Percentiles rank a stretch among this genome's conserved stretches.
These are phyloP conservation scores for Ageneiosus marmoratus DNA, from an alignment of 2,113 vertebrate species.

Conservation along the genomic window DNA sequence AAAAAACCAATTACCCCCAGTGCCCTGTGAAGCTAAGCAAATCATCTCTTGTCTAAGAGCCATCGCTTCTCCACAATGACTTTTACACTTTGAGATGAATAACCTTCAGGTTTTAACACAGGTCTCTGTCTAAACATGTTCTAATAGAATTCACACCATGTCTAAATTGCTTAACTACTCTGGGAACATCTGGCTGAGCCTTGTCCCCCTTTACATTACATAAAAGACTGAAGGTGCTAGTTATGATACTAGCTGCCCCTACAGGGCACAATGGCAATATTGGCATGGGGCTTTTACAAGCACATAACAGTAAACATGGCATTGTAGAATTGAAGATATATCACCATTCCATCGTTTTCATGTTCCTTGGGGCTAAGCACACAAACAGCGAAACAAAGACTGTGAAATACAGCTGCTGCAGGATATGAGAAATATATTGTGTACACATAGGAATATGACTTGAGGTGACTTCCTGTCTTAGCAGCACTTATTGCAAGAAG, in stretches of 20 bases:
- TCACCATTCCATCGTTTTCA: not conserved
- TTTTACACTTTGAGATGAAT: conserved; percentile 45
- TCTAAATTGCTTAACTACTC: conserved; percentile 37
- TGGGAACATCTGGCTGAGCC: conserved; percentile 24
- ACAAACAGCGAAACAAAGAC: not conserved
- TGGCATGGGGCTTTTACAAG: conserved; percentile 12
- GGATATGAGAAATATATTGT: not conserved
- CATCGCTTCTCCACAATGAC: conserved; percentile 30
- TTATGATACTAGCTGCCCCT: conserved; percentile 22
- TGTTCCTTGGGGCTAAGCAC: conserved; percentile 1
- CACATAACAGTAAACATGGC: conserved; percentile 19
- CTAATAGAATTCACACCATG: conserved; percentile 45
- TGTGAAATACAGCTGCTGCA: not conserved
- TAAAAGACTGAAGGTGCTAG: conserved; percentile 11
- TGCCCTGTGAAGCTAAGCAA: conserved; percentile 43
- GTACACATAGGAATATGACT: not conserved
- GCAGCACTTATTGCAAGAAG: not conserved
- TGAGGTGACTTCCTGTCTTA: conserved; percentile 6
- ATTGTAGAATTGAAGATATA: not conserved
- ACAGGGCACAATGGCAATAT: not conserved
- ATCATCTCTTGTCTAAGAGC: conserved; percentile 25
- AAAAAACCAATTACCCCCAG: conserved; percentile 50
- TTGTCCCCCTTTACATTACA: conserved; percentile 22
- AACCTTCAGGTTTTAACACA: conserved; percentile 36
- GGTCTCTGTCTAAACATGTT: conserved; percentile 28